These are phyloP conservation scores for Nannoperca obscura DNA, from an alignment of 2,797 vertebrate species.

Conservation along the genomic window DNA sequence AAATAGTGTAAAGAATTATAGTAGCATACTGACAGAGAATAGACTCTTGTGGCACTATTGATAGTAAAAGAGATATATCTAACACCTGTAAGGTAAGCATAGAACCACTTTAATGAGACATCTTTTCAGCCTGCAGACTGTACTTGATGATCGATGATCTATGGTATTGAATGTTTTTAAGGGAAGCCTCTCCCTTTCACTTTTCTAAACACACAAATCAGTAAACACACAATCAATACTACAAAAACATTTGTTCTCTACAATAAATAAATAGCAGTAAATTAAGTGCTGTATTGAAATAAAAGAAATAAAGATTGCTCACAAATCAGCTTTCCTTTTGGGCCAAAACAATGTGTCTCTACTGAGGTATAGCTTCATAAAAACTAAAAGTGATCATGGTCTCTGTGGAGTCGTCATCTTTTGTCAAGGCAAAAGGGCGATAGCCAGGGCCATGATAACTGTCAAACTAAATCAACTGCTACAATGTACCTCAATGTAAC, in stretches of 20 bases:
- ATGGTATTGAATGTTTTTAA: background rate
- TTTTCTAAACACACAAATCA: background rate
- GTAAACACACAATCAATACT: background rate
- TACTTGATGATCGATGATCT: background rate
- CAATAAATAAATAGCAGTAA: background rate
- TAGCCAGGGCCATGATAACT: background rate
- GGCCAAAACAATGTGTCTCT: slow-evolving; percentile 38
- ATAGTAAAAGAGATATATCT: background rate
- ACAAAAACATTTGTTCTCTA: background rate
- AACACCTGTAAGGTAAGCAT: background rate
- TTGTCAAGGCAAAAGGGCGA: slow-evolving; percentile 10
- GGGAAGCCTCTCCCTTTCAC: background rate
- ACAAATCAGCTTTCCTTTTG: slow-evolving; percentile 38
- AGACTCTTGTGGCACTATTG: background rate
- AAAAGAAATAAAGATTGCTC: slow-evolving; percentile 42
- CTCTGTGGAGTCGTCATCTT: slow-evolving; percentile 10
- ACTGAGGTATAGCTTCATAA: slow-evolving; percentile 17
- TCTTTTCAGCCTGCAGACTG: background rate
- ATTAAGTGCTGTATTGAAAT: slow-evolving; percentile 21
- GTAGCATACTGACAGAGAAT: background rate
- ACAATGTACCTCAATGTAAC: background rate
- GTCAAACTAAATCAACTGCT: slow-evolving; percentile 11
- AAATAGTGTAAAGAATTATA: background rate
- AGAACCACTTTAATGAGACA: background rate
- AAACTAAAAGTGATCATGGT: background rate